Base-by-base conservation (phyloP, 2,888 invertebrate species). In the Sesamia inferens region DNA sequence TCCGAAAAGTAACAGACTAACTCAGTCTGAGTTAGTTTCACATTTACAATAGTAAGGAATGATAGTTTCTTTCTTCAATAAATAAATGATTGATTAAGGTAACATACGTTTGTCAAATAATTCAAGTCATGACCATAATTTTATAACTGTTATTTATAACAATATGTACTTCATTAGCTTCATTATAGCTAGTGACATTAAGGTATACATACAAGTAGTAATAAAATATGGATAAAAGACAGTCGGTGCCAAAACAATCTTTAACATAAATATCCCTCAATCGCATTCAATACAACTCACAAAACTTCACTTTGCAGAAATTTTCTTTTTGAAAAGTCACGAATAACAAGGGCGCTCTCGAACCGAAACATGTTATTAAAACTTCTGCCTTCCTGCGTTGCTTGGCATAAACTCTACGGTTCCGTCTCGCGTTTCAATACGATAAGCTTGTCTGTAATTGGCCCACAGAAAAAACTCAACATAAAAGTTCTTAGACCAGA, bases 311-410 rank as follows among this genome's bases (percentile, higher is more conserved):
- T 47, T 58, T 11, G 7, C 5, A 54, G 31, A 16, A 31, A 19
- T 51, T 59, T 62, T 77, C 66, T 51, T 79, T 63, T 68, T 72
- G 31, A 39, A 58, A 82, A 74, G 64, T 72, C n/a, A 11, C 51
- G 16, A 73, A 65, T 58, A 79, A 58, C 64, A 65, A 76, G 83
- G 31, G 47, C 19, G 55, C 62, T 68, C n/a, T 57, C 65, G 70
- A 73, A 59, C 54, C 19, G 59, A 72, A 74, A 70, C 71, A 72
- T 66, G 58, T 79, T 84, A 77, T 79, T 74, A 73, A 76, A 86
- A 85, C 62, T 85, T 82, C 8, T 48, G 48, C 58, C 59, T 75
- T 47, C 7, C 58, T 58, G 51, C 14, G 14, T 63, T 70, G 54
- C 55, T 22, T 58, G 57, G 47, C 31, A 72, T 76, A 76, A 80